Base-by-base conservation (phyloP, 2,113 vertebrate species). In the Microcebus griseorufus region DNA sequence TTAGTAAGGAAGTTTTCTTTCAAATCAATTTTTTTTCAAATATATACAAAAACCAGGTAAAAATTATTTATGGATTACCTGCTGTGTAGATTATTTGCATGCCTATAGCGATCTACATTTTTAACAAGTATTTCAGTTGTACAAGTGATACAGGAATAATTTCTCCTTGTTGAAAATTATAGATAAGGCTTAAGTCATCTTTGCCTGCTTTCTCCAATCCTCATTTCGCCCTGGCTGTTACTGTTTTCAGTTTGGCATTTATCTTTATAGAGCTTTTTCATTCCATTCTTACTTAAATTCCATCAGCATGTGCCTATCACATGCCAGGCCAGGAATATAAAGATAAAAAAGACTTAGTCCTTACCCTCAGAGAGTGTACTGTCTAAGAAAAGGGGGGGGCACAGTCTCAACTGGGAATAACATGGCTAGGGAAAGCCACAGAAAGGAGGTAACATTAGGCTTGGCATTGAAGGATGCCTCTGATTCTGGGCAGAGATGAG, bases 1-100 rank as follows among this genome's bases (percentile, higher is more conserved):
- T 87, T 91, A n/a, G 42, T 39, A 69, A 95, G 20, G 39, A 20
- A 90, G 17, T 70, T 93, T 94, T 84, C 76, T 95, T 94, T 89
- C 45, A 92, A 89, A 60, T 39, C 39, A 75, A 4, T 51, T 82
- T 69, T 42, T 65, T 87, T 67, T 34, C 64, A 94, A 58, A 45
- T 62, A 9, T 12, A 22, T 72, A 82, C 9, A 48, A n/a, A 83
- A 92, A 27, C 53, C 25, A 90, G 45, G 42, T 84, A 88, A 73
- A 75, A 78, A 94, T 18, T 79, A 91, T 73, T 70, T 82, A 27
- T 62, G 37, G 22, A 58, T 73, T 69, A 53, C 34, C 34, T 92
- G 25, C n/a, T 90, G 1, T 91, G 20, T 73, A 73, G 69, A 84
- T 75, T 80, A 69, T 93, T 81, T 95, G 42, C 20, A 78, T 78